Conservation (phyloP, 2,888 invertebrate genomes). For the Endotricha flammealis region DNA sequence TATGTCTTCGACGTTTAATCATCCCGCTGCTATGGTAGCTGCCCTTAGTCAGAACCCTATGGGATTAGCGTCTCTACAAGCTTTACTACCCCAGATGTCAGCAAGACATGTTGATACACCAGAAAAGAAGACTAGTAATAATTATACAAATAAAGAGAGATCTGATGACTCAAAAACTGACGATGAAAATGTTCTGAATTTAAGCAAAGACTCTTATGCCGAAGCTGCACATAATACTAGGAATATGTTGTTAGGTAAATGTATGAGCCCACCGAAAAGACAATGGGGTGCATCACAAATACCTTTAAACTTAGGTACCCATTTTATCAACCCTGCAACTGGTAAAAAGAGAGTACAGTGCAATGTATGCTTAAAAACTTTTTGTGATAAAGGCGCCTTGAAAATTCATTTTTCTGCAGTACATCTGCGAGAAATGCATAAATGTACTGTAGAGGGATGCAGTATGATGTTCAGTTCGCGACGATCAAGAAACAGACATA, state of each 20-base stretch:
- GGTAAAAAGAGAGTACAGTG: conserved; percentile 98
- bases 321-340: conserved; percentile 94
- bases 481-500: conserved; percentile 96
- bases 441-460: conserved; percentile 98
- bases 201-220: conserved; percentile 66
- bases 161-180: conserved; percentile 49
- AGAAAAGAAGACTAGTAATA: conserved; percentile 58
- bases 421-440: conserved; percentile 99
- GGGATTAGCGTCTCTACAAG: conserved; percentile 81
- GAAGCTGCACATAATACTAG: conserved; percentile 61
- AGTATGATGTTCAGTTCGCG: conserved; percentile 99
- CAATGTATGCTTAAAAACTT: conserved; percentile 98
- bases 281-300: conserved; percentile 87
- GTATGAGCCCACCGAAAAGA: conserved; percentile 86
- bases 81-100: conserved; percentile 80
- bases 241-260: conserved; percentile 79
- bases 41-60: conserved; percentile 78
- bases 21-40: conserved; percentile 82
- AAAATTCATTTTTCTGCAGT: conserved; percentile 99
- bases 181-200: conserved; percentile 65
- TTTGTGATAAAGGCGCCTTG: conserved; percentile 99
- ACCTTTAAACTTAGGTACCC: conserved; percentile 90
- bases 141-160: conserved; percentile 40
- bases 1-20: conserved; percentile 74
- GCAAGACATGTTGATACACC: conserved; percentile 58